Percentiles rank a stretch among this genome's conserved stretches.
Evolutionary conservation across 2,888 invertebrate genomes (phyloP).

Genomic region (Temnothorax ravouxi): DNA sequence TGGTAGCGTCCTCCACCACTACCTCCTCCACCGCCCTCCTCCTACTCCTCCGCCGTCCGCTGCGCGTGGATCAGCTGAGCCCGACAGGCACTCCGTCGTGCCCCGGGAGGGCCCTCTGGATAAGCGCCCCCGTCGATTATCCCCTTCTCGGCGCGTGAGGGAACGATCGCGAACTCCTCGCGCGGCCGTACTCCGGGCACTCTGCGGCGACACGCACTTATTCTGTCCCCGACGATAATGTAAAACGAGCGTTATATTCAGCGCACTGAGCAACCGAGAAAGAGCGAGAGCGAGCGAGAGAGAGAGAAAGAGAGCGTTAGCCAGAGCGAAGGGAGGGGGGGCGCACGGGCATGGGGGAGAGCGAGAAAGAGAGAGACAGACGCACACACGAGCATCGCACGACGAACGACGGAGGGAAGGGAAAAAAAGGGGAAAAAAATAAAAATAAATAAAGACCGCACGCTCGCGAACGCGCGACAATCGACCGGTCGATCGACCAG

Average conservation of each 20-base stretch:
- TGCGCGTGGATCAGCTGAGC: conserved; percentile 74
- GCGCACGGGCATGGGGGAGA: background rate
- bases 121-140: conserved; percentile 40
- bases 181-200: conserved; percentile 21
- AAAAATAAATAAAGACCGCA: conserved; percentile 32
- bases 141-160: background rate
- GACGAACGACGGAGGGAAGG: conserved; percentile 32
- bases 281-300: conserved; percentile 26
- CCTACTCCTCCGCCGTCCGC: background rate
- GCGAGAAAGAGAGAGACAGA: conserved; percentile 64
- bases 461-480: conserved; percentile 30
- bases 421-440: background rate
- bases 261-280: conserved; percentile 27
- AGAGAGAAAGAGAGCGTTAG: conserved; percentile 26
- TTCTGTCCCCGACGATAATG: conserved; percentile 37
- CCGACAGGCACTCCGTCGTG: conserved; percentile 62
- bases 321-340: background rate
- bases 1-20: conserved; percentile 52
- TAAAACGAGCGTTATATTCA: conserved; percentile 50
- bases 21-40: conserved; percentile 26
- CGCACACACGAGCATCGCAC: conserved; percentile 63
- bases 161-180: conserved; percentile 12
- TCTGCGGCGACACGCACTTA: conserved; percentile 44
- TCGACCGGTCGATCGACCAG: conserved; percentile 45
- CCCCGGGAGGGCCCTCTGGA: conserved; percentile 70